Conservation (phyloP, 2,888 invertebrate species). For the Drosophila barbarae region DNA sequence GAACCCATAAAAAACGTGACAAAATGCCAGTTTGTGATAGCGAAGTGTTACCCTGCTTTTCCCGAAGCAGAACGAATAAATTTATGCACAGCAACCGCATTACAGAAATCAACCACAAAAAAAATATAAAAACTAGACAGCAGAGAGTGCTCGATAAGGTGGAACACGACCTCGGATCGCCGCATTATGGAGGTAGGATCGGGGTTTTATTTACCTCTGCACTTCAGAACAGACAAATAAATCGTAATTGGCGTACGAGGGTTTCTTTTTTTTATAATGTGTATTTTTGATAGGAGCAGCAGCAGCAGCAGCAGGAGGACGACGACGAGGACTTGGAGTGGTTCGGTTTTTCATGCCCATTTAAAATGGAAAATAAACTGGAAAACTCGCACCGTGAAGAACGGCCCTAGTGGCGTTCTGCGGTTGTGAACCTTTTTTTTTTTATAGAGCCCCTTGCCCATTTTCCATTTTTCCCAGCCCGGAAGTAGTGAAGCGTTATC, state of each 20-base stretch:
- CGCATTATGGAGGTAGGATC: constrained; percentile 33
- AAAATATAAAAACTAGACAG: constrained; percentile 8
- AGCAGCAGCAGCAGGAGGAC: constrained; percentile 9
- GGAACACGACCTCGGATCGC: constrained; percentile 47
- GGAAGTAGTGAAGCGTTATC: constrained; percentile 57
- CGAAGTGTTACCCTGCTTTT: constrained; percentile 53
- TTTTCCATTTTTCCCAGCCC: constrained; percentile 21
- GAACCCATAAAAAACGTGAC: constrained; percentile 62
- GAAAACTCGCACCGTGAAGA: constrained; percentile 48
- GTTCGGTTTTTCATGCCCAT: constrained; percentile 31
- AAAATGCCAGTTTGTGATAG: constrained; percentile 59
- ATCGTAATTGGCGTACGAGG: constrained; percentile 73
- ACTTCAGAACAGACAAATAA: constrained; percentile 69
- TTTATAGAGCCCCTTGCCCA: neutral
- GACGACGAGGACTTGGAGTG: constrained; percentile 18
- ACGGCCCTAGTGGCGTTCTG: constrained; percentile 47
- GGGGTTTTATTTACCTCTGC: constrained; percentile 57
- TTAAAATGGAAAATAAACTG: constrained; percentile 29
- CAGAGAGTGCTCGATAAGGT: constrained; percentile 50
- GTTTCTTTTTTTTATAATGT: constrained; percentile 49
- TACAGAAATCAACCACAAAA: constrained; percentile 41
- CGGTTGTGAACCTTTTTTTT: constrained; percentile 43
- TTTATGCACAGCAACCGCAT: constrained; percentile 35
- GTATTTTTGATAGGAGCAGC: constrained; percentile 35
- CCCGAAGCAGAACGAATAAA: constrained; percentile 31